Base-by-base conservation (phyloP, 1,140 invertebrate genomes). In the Heliconius himera region DNA sequence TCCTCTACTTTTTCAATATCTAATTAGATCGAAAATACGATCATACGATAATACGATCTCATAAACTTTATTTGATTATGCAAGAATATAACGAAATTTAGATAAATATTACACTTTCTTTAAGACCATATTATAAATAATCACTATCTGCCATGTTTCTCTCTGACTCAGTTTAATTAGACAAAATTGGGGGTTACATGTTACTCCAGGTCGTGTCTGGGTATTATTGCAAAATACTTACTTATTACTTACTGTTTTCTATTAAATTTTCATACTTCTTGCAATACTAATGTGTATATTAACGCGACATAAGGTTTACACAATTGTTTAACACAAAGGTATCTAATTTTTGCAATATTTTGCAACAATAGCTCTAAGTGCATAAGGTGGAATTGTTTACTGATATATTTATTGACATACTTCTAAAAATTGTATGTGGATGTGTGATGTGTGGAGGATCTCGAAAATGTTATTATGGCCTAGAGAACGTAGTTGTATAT, bases 311-410 rank as follows among this genome's bases (percentile, higher is more conserved):
- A 72, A 36, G 26, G 79, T 81, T 82, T 85, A 66, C 77, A 77
- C 36, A 85, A 83, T 74, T 74, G 82, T 85, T 83, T 85, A 80
- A 78, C 84, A 72, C 41, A 18, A 18, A 76, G 22, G 72, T n/a
- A 71, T 81, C 74, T 78, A 75, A 81, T 80, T 82, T 78, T 78
- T 78, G 36, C 77, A 74, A 51, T 71, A 49, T 75, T 73, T 77
- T 81, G 77, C 82, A 81, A 84, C 79, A 70, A 74, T 72, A 76
- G 41, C n/a, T 81, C 81, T 77, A 84, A 80, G 70, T 82, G 75
- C 76, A 56, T 51, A 9, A 75, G 77, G 29, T 74, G 36, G 22
- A 8, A n/a, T 22, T 76, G 74, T 81, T 83, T 83, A 41, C 74
- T 29, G 41, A 78, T 77, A 75, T 66, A 75, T 78, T 78, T 83